These are phyloP conservation scores for Argentina silus DNA, from an alignment of 2,797 vertebrate species.

Conservation along the genomic window DNA sequence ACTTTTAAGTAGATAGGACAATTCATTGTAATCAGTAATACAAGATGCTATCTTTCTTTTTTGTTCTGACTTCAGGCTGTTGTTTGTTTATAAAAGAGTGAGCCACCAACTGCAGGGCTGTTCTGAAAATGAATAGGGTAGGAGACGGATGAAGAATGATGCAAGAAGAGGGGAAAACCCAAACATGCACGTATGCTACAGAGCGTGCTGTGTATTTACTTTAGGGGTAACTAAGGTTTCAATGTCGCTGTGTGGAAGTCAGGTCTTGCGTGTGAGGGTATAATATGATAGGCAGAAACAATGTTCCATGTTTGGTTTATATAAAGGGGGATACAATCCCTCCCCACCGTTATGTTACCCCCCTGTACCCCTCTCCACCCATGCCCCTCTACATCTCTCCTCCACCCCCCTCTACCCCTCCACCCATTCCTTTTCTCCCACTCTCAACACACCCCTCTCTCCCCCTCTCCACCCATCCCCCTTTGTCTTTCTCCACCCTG, in stretches of 20 bases:
- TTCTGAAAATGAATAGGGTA: no score
- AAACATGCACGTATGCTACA: no score
- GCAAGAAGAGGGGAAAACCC: no score
- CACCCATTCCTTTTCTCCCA: slow-evolving; percentile 16
- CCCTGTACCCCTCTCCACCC: not conserved
- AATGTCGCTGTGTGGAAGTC: slow-evolving; percentile 36
- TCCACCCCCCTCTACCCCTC: slow-evolving; percentile 4
- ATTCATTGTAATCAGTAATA: no score
- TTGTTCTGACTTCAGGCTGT: no score
- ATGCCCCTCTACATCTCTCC: slow-evolving; percentile 1
- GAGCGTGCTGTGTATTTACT: no score
- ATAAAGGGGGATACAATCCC: slow-evolving; percentile 31
- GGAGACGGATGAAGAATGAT: no score
- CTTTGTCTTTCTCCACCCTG: slow-evolving; percentile 28
- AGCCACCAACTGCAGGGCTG: no score
- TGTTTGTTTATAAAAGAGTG: no score
- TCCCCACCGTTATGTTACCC: not conserved
- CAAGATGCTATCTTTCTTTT: no score
- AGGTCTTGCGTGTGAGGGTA: slow-evolving; percentile 28
- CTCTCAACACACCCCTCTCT: slow-evolving; percentile 1
- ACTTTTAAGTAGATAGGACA: no score
- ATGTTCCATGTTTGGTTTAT: slow-evolving; percentile 31
- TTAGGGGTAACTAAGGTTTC: slow-evolving; percentile 23
- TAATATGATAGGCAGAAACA: slow-evolving; percentile 23
- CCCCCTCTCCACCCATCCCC: not conserved